Conservation (phyloP, 2,113 vertebrate species). For the Mus pahari region DNA sequence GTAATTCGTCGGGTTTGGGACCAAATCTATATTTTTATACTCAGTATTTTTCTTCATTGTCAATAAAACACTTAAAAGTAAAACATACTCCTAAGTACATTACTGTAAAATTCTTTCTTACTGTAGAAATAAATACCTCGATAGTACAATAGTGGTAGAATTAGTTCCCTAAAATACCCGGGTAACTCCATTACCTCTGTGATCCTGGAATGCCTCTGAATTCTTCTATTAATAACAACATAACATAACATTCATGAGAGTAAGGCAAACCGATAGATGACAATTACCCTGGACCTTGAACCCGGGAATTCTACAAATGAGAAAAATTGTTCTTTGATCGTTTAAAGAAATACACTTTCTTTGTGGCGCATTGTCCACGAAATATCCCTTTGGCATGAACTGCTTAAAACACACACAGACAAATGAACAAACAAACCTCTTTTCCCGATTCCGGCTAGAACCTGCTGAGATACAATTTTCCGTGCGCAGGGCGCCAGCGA, state of each 20-base stretch:
- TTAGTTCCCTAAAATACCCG: slow-evolving; percentile 9
- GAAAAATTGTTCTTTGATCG: slow-evolving; percentile 57
- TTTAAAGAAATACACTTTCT: slow-evolving; percentile 49
- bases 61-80: slow-evolving; percentile 16
- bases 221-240: slow-evolving; percentile 68
- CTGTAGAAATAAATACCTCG: slow-evolving; percentile 8
- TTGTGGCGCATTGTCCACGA: slow-evolving; percentile 44
- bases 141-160: background rate
- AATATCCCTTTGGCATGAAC: slow-evolving; percentile 41
- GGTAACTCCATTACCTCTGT: slow-evolving; percentile 9
- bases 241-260: background rate
- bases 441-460: slow-evolving; percentile 77
- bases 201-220: slow-evolving; percentile 56
- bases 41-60: slow-evolving; percentile 16
- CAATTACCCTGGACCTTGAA: background rate
- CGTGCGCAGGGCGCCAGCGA: slow-evolving; percentile 78
- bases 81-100: background rate
- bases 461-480: slow-evolving; percentile 86
- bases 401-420: slow-evolving; percentile 60
- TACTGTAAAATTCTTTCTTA: background rate
- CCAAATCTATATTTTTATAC: slow-evolving; percentile 24
- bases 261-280: background rate
- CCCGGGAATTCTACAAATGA: slow-evolving; percentile 43
- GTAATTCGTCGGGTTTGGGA: background rate
- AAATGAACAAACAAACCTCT: slow-evolving; percentile 62